These are phyloP conservation scores for Prolemur simus DNA, from an alignment of 2,113 vertebrate genomes.

Conservation along the genomic window DNA sequence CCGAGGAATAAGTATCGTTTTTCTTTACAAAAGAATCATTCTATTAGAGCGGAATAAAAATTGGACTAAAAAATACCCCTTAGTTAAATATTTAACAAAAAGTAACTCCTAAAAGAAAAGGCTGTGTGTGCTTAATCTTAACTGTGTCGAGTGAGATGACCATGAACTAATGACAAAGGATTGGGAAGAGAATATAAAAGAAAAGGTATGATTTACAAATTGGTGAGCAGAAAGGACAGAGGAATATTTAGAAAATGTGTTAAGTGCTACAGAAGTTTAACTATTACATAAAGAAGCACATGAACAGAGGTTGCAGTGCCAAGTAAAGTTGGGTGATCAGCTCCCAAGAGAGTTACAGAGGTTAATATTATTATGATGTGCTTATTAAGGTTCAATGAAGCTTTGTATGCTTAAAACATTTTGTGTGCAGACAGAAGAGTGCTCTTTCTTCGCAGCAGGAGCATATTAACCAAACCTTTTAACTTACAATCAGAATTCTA, in stretches of 20 bases:
- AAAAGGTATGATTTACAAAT: background rate
- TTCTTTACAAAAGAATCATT: background rate
- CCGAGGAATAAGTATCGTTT: background rate
- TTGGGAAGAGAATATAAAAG: background rate
- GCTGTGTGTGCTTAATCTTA: background rate
- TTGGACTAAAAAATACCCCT: background rate
- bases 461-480: background rate
- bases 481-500: background rate
- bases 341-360: background rate
- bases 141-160: background rate
- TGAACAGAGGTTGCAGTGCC: background rate
- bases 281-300: background rate
- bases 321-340: background rate
- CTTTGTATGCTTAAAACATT: background rate
- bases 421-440: background rate
- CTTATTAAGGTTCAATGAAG: background rate
- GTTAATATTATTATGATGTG: background rate
- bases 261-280: background rate
- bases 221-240: background rate
- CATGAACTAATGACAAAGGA: background rate
- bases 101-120: background rate
- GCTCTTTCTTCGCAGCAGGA: accelerated
- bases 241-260: background rate
- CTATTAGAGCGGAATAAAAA: background rate
- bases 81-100: background rate